Evolutionary conservation across 2,797 vertebrate genomes (phyloP), one percentile per base, ranked within the genome.

Genomic region (Balearica regulorum): DNA sequence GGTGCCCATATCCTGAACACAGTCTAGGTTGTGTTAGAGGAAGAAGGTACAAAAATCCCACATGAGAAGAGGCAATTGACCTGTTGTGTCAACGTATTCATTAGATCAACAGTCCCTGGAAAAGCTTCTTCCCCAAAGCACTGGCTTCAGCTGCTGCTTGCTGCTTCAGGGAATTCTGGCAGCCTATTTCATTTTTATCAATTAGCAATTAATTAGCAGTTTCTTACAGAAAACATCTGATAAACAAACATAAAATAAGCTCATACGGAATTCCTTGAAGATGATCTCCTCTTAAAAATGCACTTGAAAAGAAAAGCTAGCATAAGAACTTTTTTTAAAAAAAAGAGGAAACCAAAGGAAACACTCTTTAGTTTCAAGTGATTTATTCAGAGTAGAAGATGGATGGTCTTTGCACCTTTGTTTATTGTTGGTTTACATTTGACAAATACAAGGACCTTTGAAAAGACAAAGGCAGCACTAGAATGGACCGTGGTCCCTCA

Each of bases 121-220:
- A 90, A 93, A 92, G 51, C 58, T 79, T 66, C 61, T 83, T 91
- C 31, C 75, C 29, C 53, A 82, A 70, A 83, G 62, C 41, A 55
- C 28, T 18, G 29, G 37, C 66, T 94, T 90, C 87, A 94, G 80
- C 85, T 87, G 80, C 58, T 76, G 46, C 33, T 21, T 53, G 20
- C 73, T 81, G 26, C 76, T 93, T 91, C 41, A 29, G 91, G 73
- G 73, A 86, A 73, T 96, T 90, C 77, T 89, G 78, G 61, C 77
- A 82, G 88, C 35, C 73, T 70, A 28, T 73, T 94, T 90, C 9
- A 68, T 89, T 95, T 93, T 81, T 78, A 86, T 91, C 87, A 91
- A 86, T 76, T 88, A 91, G 17, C 84, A 86, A 92, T 92, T 93
- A 96, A 96, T 96, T 96, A 96, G 94, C 91, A 93, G 93, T 93